These are phyloP conservation scores for Tipula vernalis DNA, from an alignment of 2,888 invertebrate genomes.

Conservation along the genomic window DNA sequence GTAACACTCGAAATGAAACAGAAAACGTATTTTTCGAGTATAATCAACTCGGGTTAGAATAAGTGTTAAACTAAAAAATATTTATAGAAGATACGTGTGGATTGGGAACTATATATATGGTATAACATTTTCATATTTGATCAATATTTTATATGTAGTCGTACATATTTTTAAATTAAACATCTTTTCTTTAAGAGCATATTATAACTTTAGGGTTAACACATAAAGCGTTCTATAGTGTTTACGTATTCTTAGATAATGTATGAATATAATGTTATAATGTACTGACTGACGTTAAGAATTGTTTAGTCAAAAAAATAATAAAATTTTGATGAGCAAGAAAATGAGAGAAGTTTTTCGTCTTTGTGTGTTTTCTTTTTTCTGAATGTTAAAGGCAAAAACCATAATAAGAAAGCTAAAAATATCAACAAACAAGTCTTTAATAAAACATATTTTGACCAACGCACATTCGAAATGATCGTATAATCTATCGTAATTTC, in stretches of 20 bases:
- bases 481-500: background rate
- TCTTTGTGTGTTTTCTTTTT: background rate
- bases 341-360: background rate
- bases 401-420: background rate
- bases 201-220: background rate
- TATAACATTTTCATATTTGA: background rate
- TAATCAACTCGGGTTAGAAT: background rate
- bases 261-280: background rate
- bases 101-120: background rate
- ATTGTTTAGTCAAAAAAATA: background rate
- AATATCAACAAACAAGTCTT: background rate
- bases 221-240: background rate
- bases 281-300: background rate
- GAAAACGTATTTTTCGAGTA: background rate
- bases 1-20: background rate
- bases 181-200: background rate
- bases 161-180: background rate
- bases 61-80: background rate
- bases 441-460: background rate
- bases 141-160: background rate
- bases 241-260: background rate
- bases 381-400: background rate
- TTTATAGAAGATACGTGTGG: background rate
- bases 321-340: background rate
- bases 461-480: background rate